Conservation (phyloP, 2,797 vertebrate genomes). For the Cygnus olor region DNA sequence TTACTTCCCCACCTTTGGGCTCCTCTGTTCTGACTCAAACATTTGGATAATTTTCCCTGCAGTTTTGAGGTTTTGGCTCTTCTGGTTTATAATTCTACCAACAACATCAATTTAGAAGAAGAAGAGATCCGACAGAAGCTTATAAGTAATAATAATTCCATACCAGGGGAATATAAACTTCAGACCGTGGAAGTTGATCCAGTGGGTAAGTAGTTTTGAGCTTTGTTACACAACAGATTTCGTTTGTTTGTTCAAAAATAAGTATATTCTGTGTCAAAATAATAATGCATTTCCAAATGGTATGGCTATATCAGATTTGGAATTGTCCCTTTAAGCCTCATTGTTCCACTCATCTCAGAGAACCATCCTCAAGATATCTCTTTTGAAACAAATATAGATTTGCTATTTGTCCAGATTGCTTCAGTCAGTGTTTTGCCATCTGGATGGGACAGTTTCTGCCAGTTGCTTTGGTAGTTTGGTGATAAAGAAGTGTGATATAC, state of each 20-base stretch:
- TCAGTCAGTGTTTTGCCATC: not conserved
- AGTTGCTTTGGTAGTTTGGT: not conserved
- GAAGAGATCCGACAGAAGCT: conserved; percentile 80
- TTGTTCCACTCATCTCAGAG: not conserved
- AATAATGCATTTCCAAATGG: not conserved
- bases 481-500: not conserved
- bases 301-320: not conserved
- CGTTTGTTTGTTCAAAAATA: not conserved
- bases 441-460: not conserved
- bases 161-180: conserved; percentile 76
- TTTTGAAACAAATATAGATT: not conserved
- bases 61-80: conserved; percentile 86
- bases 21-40: conserved; percentile 40
- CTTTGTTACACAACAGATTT: not conserved
- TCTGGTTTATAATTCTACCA: conserved; percentile 83
- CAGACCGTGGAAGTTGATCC: conserved; percentile 72
- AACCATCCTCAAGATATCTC: not conserved
- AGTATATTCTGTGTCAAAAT: not conserved
- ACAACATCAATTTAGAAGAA: conserved; percentile 81
- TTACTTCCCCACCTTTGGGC: conserved; percentile 11
- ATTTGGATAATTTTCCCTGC: conserved; percentile 39
- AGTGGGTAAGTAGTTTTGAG: conserved; percentile 81
- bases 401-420: not conserved
- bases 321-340: not conserved
- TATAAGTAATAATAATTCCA: conserved; percentile 52